phyloP scores from a whole-genome alignment of 1,140 invertebrate genomes.

The Drosophila bocki region DNA sequence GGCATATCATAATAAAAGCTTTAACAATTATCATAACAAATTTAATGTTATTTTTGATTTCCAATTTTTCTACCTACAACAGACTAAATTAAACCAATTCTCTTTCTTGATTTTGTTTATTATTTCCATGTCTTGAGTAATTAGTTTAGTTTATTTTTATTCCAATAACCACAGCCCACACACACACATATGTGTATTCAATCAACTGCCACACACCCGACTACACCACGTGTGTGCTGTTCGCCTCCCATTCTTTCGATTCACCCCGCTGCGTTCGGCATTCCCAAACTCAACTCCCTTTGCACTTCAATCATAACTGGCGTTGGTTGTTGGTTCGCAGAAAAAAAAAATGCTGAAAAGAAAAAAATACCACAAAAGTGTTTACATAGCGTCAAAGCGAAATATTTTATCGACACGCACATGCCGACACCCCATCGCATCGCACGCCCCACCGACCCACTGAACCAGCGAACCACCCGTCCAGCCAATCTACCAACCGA shows the following conservation, averaged over 20 bases:
- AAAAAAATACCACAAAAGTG: slow-evolving; percentile 73
- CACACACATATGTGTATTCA: slow-evolving; percentile 4
- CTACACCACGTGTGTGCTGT: slow-evolving; percentile 13
- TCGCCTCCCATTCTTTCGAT: slow-evolving; percentile 3
- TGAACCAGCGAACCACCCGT: not conserved
- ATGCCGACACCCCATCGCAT: slow-evolving; percentile 42
- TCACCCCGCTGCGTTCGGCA: not conserved
- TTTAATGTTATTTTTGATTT: not conserved
- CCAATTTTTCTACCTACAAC: not conserved
- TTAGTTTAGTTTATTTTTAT: slow-evolving; percentile 19
- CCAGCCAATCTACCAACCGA: slow-evolving; percentile 32
- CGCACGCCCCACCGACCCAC: not conserved
- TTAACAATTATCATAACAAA: not conserved
- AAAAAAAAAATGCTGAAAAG: slow-evolving; percentile 14
- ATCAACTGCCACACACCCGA: slow-evolving; percentile 24
- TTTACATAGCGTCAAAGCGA: slow-evolving; percentile 76
- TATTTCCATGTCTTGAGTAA: slow-evolving; percentile 2
- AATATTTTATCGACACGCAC: slow-evolving; percentile 82
- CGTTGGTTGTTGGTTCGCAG: slow-evolving; percentile 37
- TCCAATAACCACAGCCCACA: not conserved
- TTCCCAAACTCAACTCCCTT: not conserved
- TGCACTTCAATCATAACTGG: slow-evolving; percentile 40
- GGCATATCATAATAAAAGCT: not conserved
- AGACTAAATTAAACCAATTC: not conserved
- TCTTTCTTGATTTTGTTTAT: not conserved